phyloP scores from a whole-genome alignment of 2,888 invertebrate species.

The Papilio demoleus region DNA sequence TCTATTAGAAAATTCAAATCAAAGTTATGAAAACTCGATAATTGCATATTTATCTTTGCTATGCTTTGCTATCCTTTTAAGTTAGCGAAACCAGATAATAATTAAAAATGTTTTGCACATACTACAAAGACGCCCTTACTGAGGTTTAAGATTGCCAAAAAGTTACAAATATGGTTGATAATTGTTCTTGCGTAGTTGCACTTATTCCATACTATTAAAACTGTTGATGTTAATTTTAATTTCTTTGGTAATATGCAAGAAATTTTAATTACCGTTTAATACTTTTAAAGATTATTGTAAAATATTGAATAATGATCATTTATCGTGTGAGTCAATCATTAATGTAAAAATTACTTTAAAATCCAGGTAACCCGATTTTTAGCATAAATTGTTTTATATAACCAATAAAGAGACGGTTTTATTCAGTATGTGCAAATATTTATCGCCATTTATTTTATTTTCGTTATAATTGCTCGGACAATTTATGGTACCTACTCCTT shows the following conservation, averaged over 20 bases:
- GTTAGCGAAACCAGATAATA: too few species aligned
- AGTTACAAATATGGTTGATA: constrained; percentile 22
- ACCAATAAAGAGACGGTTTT: constrained; percentile 4
- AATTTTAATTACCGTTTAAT: constrained; percentile 1
- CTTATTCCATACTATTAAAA: constrained; percentile 23
- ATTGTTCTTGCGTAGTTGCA: constrained; percentile 13
- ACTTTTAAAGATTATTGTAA: not conserved
- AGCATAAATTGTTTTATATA: not conserved
- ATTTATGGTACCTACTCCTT: too few species aligned
- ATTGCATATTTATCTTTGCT: too few species aligned
- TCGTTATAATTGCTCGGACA: not conserved
- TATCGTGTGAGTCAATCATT: not conserved
- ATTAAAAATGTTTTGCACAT: too few species aligned
- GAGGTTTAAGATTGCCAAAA: constrained; percentile 2
- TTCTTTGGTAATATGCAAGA: constrained; percentile 6
- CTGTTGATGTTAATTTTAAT: constrained; percentile 14
- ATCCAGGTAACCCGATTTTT: not conserved
- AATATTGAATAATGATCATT: constrained; percentile 9
- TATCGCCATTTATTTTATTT: not conserved
- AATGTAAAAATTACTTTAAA: constrained; percentile 2
- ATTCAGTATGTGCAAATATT: not conserved
- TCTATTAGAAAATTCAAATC: too few species aligned
- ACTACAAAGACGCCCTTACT: not conserved
- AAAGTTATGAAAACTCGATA: too few species aligned
- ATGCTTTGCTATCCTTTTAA: too few species aligned